A percentile compares a stretch with the other conserved stretches of the same genome.
phyloP scores from a whole-genome alignment of 2,797 vertebrate species.

The Ptychobarbus kaznakovi region DNA sequence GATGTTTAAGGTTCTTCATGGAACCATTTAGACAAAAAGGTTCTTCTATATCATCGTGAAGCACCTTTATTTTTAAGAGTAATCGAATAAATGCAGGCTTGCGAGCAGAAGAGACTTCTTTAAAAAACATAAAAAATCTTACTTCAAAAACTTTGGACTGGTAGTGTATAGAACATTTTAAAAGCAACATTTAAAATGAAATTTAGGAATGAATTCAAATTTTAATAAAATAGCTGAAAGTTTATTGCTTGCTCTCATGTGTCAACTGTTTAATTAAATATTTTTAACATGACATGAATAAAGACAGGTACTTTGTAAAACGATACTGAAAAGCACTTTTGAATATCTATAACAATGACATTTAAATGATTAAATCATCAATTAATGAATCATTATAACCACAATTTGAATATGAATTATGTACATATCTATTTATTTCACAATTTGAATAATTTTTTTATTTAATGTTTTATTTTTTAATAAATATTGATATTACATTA shows the following conservation, averaged over 20 bases:
- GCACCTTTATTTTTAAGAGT: no score
- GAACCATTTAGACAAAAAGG: no score
- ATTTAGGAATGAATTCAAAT: neutral
- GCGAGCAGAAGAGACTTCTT: no score
- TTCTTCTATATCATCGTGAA: no score
- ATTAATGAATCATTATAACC: neutral
- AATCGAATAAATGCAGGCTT: no score
- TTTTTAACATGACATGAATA: neutral
- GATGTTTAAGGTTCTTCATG: no score
- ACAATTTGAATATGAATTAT: no score
- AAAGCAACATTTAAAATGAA: neutral
- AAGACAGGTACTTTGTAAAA: neutral
- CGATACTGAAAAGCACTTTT: neutral
- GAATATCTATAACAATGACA: no score
- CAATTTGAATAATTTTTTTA: neutral
- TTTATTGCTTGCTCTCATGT: neutral
- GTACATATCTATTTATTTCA: neutral
- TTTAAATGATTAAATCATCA: neutral
- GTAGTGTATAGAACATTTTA: neutral
- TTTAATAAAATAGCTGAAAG: neutral
- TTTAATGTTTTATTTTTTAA: neutral
- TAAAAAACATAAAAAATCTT: no score
- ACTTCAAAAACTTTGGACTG: no score
- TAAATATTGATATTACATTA: neutral
- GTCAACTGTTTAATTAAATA: neutral